Conservation (phyloP, 2,888 invertebrate species). For the Disparrhopalites patrizii region DNA sequence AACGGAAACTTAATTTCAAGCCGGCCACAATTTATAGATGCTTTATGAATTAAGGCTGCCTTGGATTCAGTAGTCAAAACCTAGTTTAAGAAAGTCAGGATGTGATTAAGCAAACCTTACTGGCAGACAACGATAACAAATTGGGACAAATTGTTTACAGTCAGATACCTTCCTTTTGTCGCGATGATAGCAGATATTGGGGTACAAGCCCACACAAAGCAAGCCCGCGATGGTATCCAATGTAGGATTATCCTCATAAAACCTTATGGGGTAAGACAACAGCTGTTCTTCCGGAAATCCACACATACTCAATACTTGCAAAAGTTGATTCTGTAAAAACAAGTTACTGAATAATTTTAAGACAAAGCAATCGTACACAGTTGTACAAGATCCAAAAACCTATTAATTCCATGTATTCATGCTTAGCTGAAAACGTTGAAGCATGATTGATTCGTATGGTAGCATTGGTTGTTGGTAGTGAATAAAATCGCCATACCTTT, state of each 20-base stretch:
- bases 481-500: slow-evolving; percentile 56
- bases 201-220: slow-evolving; percentile 87
- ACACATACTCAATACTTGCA: slow-evolving; percentile 64
- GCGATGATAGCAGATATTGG: slow-evolving; percentile 92
- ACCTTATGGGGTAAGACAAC: slow-evolving; percentile 67
- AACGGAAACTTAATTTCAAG: slow-evolving; percentile 79
- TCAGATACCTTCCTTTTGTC: slow-evolving; percentile 82
- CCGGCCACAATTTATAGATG: slow-evolving; percentile 90
- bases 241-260: slow-evolving; percentile 68
- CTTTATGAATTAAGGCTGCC: slow-evolving; percentile 91
- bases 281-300: slow-evolving; percentile 90
- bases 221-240: slow-evolving; percentile 80
- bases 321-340: slow-evolving; percentile 59
- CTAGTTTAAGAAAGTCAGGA: slow-evolving; percentile 50
- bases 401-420: neutral
- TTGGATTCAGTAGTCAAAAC: slow-evolving; percentile 93
- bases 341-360: neutral
- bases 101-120: neutral
- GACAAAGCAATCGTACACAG: neutral
- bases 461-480: neutral
- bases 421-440: neutral
- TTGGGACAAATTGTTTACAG: neutral
- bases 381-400: neutral
- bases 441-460: neutral
- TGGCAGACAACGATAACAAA: neutral